A percentile compares a stretch with the other conserved stretches of the same genome.
These are phyloP conservation scores for Zootermopsis nevadensis DNA, from an alignment of 2,888 invertebrate genomes.

Conservation along the genomic window DNA sequence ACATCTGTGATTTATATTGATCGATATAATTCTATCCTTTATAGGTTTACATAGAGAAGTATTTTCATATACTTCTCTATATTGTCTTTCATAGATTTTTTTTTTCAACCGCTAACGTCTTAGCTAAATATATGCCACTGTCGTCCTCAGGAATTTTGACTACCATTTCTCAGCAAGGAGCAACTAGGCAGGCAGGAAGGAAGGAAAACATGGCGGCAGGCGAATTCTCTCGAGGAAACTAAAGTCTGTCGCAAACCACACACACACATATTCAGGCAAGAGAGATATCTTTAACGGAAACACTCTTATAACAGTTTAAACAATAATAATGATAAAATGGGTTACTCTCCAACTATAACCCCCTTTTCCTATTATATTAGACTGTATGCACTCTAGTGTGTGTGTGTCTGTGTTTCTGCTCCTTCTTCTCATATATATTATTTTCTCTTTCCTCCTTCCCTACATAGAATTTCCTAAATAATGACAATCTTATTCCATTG, in stretches of 20 bases:
- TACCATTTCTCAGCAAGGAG: conserved; percentile 24
- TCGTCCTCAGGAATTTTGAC: background rate
- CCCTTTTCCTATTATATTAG: conserved; percentile 41
- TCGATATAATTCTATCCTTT: too few species aligned
- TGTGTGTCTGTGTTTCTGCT: background rate
- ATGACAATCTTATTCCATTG: conserved; percentile 42
- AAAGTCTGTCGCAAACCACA: conserved; percentile 36
- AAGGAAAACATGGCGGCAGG: conserved; percentile 41
- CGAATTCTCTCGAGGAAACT: conserved; percentile 41
- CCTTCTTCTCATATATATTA: conserved; percentile 37
- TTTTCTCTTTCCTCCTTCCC: conserved; percentile 40
- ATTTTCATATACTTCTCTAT: too few species aligned
- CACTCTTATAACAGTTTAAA: conserved; percentile 41
- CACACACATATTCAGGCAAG: conserved; percentile 25
- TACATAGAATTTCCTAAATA: conserved; percentile 34
- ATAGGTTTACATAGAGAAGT: too few species aligned
- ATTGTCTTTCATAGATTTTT: too few species aligned
- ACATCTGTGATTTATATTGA: too few species aligned
- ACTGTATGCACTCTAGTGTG: background rate
- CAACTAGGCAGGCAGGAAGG: conserved; percentile 26
- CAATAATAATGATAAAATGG: conserved; percentile 43
- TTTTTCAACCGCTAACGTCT: too few species aligned
- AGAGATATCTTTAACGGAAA: conserved; percentile 38
- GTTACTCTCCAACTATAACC: conserved; percentile 32
- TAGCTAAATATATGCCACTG: conserved; percentile 4